Evolutionary conservation across 2,888 invertebrate genomes (phyloP), one percentile per base, ranked within the genome.

Genomic region (Oscheius onirici): DNA sequence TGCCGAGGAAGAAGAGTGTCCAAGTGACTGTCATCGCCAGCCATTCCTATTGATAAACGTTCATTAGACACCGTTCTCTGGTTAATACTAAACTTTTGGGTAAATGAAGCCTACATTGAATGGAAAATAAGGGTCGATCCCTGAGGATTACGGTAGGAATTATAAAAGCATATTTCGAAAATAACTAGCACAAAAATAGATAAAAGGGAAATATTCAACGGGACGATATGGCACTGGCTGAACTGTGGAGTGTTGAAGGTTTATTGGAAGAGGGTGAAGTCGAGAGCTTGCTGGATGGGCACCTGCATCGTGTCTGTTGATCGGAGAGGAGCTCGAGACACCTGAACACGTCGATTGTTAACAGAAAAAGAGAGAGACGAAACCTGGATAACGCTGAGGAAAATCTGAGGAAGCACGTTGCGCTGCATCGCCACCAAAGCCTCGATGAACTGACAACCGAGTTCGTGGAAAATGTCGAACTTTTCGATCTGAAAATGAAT

Each of bases 401-500:
- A 28, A n/a, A 55, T 54, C 13, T 49, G 49, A 1, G 66, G 66
- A 13, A 66, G 17, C 10, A 41, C 34, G 8, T 34, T 52, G 41
- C 49, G 49, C 17, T 22, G 17, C 20, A 69, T 24, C 10, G 46
- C 60, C 15, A 60, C 60, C n/a, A 58, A 28, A 20, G 28, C 15
- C 28, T 61, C 61, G 63, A 74, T 57, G 20, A 58, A 22, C 24
- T 76, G 67, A 13, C 72, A 26, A 22, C 76, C 78, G n/a, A 72
- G 22, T 44, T 34, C 52, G 55, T 76, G 72, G 72, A 76, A 76
- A 2, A 49, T 22, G 22, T 76, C 76, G 69, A 76, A 76, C 17
- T 78, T 75, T n/a, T 73, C 71, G 15, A 61, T 73, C 78, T 78
- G 71, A 26, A 78, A 68, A 17, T 52, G 6, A 13, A 2, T 34